Percentiles rank a stretch among this genome's conserved stretches.
These are phyloP conservation scores for Calliphora vicina DNA, from an alignment of 1,140 invertebrate species.

Conservation along the genomic window DNA sequence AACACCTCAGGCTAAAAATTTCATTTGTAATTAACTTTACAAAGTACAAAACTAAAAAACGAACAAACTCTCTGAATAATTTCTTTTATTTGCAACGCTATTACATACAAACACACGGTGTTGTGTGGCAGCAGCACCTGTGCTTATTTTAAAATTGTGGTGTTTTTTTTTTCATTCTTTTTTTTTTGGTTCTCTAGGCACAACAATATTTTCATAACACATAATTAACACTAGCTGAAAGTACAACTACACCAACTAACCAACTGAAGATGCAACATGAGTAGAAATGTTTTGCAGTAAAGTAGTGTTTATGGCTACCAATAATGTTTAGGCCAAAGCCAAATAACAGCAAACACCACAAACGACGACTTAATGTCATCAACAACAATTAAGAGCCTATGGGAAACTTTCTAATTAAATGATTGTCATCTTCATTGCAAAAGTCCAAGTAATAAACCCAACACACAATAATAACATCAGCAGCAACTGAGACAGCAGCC, in stretches of 20 bases:
- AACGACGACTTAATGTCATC: slow-evolving; percentile 40
- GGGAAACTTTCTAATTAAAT: slow-evolving; percentile 64
- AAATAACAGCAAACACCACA: slow-evolving; percentile 12
- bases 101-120: not conserved
- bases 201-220: slow-evolving; percentile 19
- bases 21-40: slow-evolving; percentile 33
- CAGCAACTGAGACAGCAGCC: not conserved
- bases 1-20: slow-evolving; percentile 24
- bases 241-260: not conserved
- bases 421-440: slow-evolving; percentile 56
- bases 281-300: not conserved
- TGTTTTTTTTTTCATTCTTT: not conserved
- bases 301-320: not conserved
- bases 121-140: not conserved
- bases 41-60: not conserved
- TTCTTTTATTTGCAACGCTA: slow-evolving; percentile 17
- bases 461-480: slow-evolving; percentile 20
- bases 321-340: slow-evolving; percentile 7
- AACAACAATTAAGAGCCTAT: slow-evolving; percentile 54
- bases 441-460: slow-evolving; percentile 26
- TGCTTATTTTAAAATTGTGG: slow-evolving; percentile 1
- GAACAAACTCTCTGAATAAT: slow-evolving; percentile 19
- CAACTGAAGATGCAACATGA: not conserved
- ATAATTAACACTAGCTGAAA: slow-evolving; percentile 22
- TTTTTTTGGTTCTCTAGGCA: not conserved